A percentile compares a stretch with the other conserved stretches of the same genome.
Conservation (phyloP, 2,113 vertebrate genomes). For the Eira barbara region DNA sequence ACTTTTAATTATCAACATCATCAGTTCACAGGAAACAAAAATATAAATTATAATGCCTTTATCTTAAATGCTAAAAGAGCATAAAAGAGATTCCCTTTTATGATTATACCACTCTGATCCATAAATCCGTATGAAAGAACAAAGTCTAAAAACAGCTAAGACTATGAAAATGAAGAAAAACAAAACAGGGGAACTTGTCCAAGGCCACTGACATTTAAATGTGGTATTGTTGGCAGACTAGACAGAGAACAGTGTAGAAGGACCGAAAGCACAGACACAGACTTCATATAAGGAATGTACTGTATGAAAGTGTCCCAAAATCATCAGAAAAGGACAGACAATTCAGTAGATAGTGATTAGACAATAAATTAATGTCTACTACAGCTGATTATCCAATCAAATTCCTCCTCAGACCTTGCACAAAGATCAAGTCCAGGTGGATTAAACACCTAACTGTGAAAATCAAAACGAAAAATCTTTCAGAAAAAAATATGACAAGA, state of each 20-base stretch:
- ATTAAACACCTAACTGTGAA: not conserved
- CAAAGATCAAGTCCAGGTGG: not conserved
- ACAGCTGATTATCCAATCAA: not conserved
- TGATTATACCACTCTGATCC: not conserved
- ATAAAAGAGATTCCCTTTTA: not conserved
- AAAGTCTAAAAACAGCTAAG: not conserved
- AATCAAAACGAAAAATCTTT: constrained; percentile 30
- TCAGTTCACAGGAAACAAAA: not conserved
- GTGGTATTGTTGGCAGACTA: not conserved
- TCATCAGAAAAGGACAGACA: not conserved
- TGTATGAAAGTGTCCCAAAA: not conserved
- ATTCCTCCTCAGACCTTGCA: not conserved
- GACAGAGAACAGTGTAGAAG: not conserved
- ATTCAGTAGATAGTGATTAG: not conserved
- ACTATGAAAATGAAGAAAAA: not conserved
- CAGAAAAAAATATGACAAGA: constrained; percentile 3
- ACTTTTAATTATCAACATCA: not conserved
- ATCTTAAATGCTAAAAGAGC: not conserved
- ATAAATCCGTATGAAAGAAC: not conserved
- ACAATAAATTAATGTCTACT: not conserved
- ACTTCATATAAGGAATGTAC: not conserved
- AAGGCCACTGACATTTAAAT: not conserved
- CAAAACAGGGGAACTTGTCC: not conserved
- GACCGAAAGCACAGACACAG: not conserved
- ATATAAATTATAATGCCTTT: not conserved